Evolutionary conservation across 2,888 invertebrate species (phyloP).

Genomic region (Zelleria hepariella): DNA sequence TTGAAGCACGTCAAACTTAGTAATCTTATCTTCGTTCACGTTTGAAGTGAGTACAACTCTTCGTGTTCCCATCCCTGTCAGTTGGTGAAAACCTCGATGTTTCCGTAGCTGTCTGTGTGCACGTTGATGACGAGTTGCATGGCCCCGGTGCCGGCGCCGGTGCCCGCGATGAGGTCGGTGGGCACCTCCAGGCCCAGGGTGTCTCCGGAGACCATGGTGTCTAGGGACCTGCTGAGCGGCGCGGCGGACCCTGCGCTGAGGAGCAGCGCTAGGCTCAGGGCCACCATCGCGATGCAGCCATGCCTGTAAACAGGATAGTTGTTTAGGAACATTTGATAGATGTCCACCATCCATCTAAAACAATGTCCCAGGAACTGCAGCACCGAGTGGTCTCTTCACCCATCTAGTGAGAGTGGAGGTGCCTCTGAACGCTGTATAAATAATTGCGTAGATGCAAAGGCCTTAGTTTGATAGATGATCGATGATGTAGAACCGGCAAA

Average conservation of each 20-base stretch:
- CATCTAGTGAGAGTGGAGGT: too few species aligned
- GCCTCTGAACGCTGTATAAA: too few species aligned
- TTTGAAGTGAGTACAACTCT: too few species aligned
- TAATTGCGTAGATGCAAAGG: too few species aligned
- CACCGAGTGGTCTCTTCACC: too few species aligned
- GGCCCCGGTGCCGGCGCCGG: conserved; percentile 40
- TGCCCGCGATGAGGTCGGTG: conserved; percentile 39
- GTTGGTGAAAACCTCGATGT: conserved; percentile 55
- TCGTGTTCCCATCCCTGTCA: conserved; percentile 16
- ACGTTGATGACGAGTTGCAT: conserved; percentile 57
- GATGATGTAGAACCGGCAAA: too few species aligned
- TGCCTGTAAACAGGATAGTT: conserved; percentile 25
- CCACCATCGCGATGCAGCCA: conserved; percentile 25
- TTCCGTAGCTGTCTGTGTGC: conserved; percentile 55
- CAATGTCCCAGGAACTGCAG: too few species aligned
- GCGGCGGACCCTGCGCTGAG: conserved; percentile 30
- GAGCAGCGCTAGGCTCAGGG: conserved; percentile 22
- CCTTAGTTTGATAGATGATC: too few species aligned
- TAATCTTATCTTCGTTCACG: too few species aligned
- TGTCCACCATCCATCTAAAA: too few species aligned
- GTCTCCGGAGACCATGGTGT: conserved; percentile 35
- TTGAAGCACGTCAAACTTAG: too few species aligned
- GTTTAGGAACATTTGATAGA: background rate
- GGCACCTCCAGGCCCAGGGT: conserved; percentile 59
- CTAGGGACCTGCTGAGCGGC: conserved; percentile 22